A percentile compares a stretch with the other conserved stretches of the same genome.
phyloP scores from a whole-genome alignment of 1,140 invertebrate genomes.

The Tetragonula clypearis region DNA sequence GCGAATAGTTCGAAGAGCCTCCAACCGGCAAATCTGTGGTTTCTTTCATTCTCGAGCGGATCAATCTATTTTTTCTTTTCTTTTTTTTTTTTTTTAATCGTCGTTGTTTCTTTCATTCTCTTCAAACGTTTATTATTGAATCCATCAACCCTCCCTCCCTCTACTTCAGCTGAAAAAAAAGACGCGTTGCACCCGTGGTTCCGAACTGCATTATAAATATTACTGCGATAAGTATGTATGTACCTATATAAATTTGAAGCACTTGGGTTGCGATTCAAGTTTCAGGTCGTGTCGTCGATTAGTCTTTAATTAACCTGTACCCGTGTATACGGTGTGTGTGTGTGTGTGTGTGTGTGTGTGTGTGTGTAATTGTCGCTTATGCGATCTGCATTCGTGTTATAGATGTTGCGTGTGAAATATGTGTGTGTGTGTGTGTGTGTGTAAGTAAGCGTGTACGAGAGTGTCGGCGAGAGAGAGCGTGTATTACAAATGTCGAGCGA shows the following conservation, averaged over 20 bases:
- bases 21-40: too few species aligned
- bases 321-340: neutral
- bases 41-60: too few species aligned
- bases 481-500: neutral
- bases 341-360: too few species aligned
- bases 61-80: too few species aligned
- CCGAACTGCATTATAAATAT: slow-evolving; percentile 49
- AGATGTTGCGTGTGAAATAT: neutral
- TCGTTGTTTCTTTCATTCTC: too few species aligned
- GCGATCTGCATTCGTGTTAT: neutral
- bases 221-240: slow-evolving; percentile 48
- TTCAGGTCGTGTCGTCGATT: slow-evolving; percentile 43
- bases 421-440: neutral
- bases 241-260: slow-evolving; percentile 62
- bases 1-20: too few species aligned
- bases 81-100: too few species aligned
- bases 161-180: slow-evolving; percentile 2
- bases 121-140: slow-evolving; percentile 1
- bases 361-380: too few species aligned
- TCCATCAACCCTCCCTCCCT: neutral
- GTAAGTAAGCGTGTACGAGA: neutral
- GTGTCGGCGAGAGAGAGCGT: neutral
- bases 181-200: slow-evolving; percentile 46
- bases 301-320: slow-evolving; percentile 56
- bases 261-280: slow-evolving; percentile 66